These are phyloP conservation scores for Zosterops pallidus DNA, from an alignment of 2,113 vertebrate genomes.

Conservation along the genomic window DNA sequence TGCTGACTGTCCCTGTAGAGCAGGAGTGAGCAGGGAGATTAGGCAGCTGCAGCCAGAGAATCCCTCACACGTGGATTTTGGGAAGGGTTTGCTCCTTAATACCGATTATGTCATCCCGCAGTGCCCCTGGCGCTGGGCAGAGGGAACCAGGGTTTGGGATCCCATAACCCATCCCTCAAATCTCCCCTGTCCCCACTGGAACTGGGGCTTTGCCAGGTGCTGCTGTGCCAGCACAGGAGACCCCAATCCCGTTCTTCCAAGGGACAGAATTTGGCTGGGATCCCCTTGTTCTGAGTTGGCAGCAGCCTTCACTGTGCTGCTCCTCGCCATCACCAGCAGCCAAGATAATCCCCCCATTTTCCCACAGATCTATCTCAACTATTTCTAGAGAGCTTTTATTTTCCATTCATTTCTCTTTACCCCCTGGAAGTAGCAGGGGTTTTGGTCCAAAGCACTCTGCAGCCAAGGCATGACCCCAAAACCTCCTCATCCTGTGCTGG, in stretches of 20 bases:
- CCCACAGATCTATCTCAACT: not conserved
- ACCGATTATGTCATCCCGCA: accelerated
- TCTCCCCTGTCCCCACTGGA: accelerated
- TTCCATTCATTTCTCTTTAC: not conserved
- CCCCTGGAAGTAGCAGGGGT: not conserved
- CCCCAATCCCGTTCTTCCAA: accelerated
- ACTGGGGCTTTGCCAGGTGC: not conserved
- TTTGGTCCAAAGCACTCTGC: not conserved
- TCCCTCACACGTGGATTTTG: not conserved
- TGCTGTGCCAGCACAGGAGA: accelerated
- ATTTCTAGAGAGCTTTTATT: conserved; percentile 9
- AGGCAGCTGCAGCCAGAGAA: not conserved
- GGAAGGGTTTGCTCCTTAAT: not conserved
- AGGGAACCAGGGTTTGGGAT: not conserved
- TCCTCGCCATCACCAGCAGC: accelerated
- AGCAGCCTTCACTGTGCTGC: not conserved
- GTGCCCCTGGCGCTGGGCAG: not conserved
- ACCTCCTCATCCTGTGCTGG: accelerated
- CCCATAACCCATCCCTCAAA: not conserved
- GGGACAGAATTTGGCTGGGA: not conserved
- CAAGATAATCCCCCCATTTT: not conserved
- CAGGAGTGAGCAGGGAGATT: not conserved
- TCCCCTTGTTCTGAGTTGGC: not conserved
- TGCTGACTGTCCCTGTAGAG: not conserved
- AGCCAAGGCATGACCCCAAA: not conserved